Base-by-base conservation (phyloP, 2,888 invertebrate genomes). In the Erannis defoliaria region DNA sequence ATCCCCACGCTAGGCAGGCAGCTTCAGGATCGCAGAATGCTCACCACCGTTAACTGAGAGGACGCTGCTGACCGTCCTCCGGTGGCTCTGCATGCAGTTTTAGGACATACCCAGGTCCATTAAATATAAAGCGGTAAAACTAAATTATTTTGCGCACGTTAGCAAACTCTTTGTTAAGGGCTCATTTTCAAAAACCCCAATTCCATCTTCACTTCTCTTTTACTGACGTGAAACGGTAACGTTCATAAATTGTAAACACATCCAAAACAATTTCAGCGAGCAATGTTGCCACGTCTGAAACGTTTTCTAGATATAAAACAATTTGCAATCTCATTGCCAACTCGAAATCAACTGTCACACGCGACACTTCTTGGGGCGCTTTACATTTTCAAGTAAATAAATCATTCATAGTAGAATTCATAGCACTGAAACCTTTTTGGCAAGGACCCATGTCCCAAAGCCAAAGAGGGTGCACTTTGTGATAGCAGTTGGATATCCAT, bases 401-500 rank as follows among this genome's bases (percentile, higher is more conserved):
- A 66, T 72, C 66, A 68, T 64, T 55, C 40, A 63, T 59, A 62
- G 59, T 54, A 23, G 23, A 23, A 23, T 5, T 23, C 23, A 5
- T 26, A 63, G 61, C 64, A 64, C 53, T 62, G 51, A 62, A 62
- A 49, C 49, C 66, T 70, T 68, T 62, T 70, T 71, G 72, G 71
- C 72, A 70, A 62, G 38, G 23, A 1, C 58, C 60, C 62, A 37
- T 57, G 55, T 46, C 49, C 4, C 8, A 38, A 48, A 45, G 72
- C 72, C 72, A 71, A 71, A 42, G 53, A 45, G 64, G 58, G 16
- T 64, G 54, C 31, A 38, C 19, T 50, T 37, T 53, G 53, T 49
- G 54, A 60, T 62, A 61, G 26, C 31, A 50, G 37, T 55, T 55
- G 61, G 46, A 55, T 55, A 59, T 58, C 50, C 46, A 51, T 68